Conservation (phyloP, 1,140 invertebrate species). For the Temnothorax longispinosus region DNA sequence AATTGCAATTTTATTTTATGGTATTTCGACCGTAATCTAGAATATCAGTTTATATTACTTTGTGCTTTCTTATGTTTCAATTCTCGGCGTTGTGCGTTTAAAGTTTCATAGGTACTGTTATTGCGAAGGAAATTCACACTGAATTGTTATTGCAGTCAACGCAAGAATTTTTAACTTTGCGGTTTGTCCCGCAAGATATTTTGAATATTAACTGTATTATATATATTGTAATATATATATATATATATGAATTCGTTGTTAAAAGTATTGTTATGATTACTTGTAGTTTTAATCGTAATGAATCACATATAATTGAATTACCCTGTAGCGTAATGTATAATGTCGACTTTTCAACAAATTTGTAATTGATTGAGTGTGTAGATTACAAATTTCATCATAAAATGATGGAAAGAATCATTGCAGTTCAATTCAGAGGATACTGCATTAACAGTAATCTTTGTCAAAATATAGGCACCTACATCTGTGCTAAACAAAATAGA, state of each 20-base stretch:
- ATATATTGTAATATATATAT: slow-evolving; percentile 47
- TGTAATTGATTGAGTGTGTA: slow-evolving; percentile 11
- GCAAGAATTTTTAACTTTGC: slow-evolving; percentile 17
- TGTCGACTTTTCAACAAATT: slow-evolving; percentile 37
- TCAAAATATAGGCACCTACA: slow-evolving; percentile 8
- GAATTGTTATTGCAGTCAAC: slow-evolving; percentile 24
- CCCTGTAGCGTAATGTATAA: neutral
- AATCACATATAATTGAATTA: slow-evolving; percentile 34
- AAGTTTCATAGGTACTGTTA: neutral
- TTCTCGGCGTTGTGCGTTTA: neutral
- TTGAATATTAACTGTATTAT: slow-evolving; percentile 53
- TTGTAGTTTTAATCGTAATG: slow-evolving; percentile 45
- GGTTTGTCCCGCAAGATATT: slow-evolving; percentile 12
- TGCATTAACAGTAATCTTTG: slow-evolving; percentile 8
- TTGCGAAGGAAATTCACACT: slow-evolving; percentile 14
- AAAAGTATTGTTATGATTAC: slow-evolving; percentile 38
- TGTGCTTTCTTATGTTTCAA: slow-evolving; percentile 9
- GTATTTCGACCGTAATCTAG: neutral
- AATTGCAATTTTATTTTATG: slow-evolving; percentile 40
- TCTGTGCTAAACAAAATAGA: slow-evolving; percentile 12
- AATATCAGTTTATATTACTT: slow-evolving; percentile 25
- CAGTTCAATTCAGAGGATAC: neutral
- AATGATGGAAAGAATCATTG: neutral
- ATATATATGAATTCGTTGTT: slow-evolving; percentile 39
- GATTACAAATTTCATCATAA: slow-evolving; percentile 17